Conservation (phyloP, 2,888 invertebrate genomes). For the Pardosa pseudoannulata region DNA sequence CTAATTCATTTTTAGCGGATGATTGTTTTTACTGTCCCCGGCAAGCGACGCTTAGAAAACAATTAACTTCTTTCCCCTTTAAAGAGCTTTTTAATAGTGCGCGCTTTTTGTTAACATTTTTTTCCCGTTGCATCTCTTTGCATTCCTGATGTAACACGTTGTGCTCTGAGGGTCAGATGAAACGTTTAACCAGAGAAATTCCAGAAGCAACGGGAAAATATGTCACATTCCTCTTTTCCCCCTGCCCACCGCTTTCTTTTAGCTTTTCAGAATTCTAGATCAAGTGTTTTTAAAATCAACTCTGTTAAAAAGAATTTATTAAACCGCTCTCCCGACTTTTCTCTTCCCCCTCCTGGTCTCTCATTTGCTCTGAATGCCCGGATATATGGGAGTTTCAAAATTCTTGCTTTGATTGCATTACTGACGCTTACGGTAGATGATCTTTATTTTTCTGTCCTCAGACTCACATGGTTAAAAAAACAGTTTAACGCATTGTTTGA, state of each 20-base stretch:
- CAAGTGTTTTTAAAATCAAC: slow-evolving; percentile 49
- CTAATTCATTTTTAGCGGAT: slow-evolving; percentile 62
- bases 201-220: slow-evolving; percentile 36
- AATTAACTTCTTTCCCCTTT: slow-evolving; percentile 64
- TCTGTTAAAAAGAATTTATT: slow-evolving; percentile 48
- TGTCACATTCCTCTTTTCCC: slow-evolving; percentile 48
- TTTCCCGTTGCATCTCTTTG: neutral
- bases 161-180: slow-evolving; percentile 41
- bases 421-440: neutral
- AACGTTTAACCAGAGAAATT: slow-evolving; percentile 34
- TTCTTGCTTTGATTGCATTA: neutral
- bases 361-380: neutral
- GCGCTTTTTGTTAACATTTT: slow-evolving; percentile 27
- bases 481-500: too few species aligned
- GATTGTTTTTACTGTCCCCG: slow-evolving; percentile 52
- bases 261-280: slow-evolving; percentile 32
- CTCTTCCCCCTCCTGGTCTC: too few species aligned
- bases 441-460: too few species aligned
- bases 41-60: slow-evolving; percentile 56
- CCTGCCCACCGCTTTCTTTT: neutral
- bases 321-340: neutral
- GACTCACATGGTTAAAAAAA: too few species aligned
- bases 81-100: slow-evolving; percentile 68
- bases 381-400: neutral
- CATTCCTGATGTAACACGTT: slow-evolving; percentile 31